These are phyloP conservation scores for Lophochroa leadbeateri DNA, from an alignment of 2,113 vertebrate genomes.

Conservation along the genomic window DNA sequence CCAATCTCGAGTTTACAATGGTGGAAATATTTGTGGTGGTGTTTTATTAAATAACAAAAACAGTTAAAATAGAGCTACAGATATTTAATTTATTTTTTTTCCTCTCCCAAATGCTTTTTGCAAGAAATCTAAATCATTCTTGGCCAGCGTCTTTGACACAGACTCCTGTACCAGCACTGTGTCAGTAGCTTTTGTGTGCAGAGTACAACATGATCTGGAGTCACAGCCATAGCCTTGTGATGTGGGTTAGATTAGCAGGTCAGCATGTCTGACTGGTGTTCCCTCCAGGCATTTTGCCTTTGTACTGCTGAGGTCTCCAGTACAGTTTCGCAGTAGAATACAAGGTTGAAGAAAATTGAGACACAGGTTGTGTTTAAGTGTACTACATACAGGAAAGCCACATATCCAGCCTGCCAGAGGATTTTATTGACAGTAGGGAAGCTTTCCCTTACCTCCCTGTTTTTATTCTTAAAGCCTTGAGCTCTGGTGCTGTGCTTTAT, in stretches of 20 bases:
- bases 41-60: background rate
- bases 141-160: background rate
- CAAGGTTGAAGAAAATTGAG: background rate
- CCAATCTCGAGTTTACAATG: background rate
- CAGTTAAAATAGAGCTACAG: background rate
- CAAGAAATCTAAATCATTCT: background rate
- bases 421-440: background rate
- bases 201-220: fast-evolving
- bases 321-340: background rate
- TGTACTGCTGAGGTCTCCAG: background rate
- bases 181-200: background rate
- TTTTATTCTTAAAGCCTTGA: background rate
- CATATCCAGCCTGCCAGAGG: fast-evolving
- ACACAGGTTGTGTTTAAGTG: background rate
- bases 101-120: background rate
- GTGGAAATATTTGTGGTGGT: background rate
- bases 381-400: background rate
- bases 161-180: background rate
- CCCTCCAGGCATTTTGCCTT: background rate
- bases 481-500: background rate
- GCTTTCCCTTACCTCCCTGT: background rate
- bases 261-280: fast-evolving
- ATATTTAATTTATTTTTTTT: background rate
- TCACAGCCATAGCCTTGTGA: fast-evolving
- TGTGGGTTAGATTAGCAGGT: fast-evolving